Evolutionary conservation across 2,113 vertebrate genomes (phyloP), one percentile per base, ranked within the genome.

Genomic region (Strix uralensis): DNA sequence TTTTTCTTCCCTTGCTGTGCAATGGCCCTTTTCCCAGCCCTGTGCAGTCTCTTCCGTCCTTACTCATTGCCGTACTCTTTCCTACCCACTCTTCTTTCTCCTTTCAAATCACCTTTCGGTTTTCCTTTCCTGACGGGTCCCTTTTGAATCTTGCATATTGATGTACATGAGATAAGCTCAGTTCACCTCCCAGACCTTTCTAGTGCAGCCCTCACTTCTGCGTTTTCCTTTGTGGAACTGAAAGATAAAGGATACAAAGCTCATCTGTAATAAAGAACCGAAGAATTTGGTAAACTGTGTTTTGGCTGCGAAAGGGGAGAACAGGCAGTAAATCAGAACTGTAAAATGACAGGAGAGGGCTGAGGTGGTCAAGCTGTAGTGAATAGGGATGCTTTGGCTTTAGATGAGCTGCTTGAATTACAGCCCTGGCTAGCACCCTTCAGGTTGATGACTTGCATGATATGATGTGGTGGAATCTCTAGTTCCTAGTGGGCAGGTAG

Each of bases 61-160:
- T 92, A 55, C 80, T 95, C 54, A 40, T 85, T 57, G 87, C 70
- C 1, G 3, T 79, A 73, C 67, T 91, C 86, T 93, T 95, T 90
- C 86, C 70, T 88, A 17, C 40, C 22, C 36, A 49, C 58, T 82
- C 80, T 57, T 74, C 61, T 46, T 74, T 42, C 22, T 91, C 26
- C 77, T 88, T 96, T 96, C 34, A 91, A 90, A 55, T 96, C 91
- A 94, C 77, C 70, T 96, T 90, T 97, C 14, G 29, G 67, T 73
- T 80, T 92, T 91, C 74, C 66, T 93, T 93, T 82, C 84, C 78
- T 66, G 79, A 49, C 7, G 47, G 27, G 89, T 93, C 78, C 25
- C 29, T 83, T 97, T 98, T 93, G 84, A 91, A 92, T 96, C 93
- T 95, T 90, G 55, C 40, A 86, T 79, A 13, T 42, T 85, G 78